These are phyloP conservation scores for Trichopria drosophilae DNA, from an alignment of 2,888 invertebrate genomes.

Conservation along the genomic window DNA sequence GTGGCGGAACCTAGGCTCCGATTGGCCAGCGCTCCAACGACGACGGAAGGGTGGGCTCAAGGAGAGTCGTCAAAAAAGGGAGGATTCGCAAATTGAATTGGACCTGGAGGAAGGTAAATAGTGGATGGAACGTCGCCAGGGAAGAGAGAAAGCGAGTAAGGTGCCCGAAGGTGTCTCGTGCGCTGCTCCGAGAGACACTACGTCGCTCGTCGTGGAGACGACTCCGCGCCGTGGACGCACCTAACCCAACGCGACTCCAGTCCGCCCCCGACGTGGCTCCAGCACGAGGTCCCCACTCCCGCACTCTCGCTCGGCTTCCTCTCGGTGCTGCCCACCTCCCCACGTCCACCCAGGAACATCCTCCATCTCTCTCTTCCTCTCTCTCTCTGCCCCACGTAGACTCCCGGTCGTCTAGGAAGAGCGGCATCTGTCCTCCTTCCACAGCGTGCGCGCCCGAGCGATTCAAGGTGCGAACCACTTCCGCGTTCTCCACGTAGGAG, in stretches of 20 bases:
- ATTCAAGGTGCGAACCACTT: constrained; percentile 3
- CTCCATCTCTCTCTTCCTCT: constrained; percentile 17
- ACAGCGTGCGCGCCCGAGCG: no score
- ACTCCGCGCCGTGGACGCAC: constrained; percentile 30
- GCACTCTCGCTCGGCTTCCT: constrained; percentile 26
- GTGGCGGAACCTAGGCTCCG: constrained; percentile 39
- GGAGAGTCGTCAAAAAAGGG: no score
- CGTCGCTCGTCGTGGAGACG: constrained; percentile 21
- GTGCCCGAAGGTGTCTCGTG: constrained; percentile 48
- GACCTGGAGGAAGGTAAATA: constrained; percentile 57
- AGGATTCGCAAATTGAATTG: no score
- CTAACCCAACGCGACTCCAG: no score
- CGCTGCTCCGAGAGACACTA: constrained; percentile 49
- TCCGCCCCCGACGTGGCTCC: no score
- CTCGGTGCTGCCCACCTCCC: not conserved
- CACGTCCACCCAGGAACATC: not conserved
- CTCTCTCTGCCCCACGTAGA: constrained; percentile 20
- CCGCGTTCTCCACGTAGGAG: no score
- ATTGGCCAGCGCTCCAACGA: constrained; percentile 43
- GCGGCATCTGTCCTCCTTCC: no score
- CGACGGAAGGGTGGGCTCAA: constrained; percentile 41
- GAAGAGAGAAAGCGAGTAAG: not conserved
- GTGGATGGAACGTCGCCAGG: constrained; percentile 7
- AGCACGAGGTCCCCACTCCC: no score
- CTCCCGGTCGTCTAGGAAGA: no score